Evolutionary conservation across 2,797 vertebrate species (phyloP), one percentile per base, ranked within the genome.

Genomic region (Perodicticus potto): DNA sequence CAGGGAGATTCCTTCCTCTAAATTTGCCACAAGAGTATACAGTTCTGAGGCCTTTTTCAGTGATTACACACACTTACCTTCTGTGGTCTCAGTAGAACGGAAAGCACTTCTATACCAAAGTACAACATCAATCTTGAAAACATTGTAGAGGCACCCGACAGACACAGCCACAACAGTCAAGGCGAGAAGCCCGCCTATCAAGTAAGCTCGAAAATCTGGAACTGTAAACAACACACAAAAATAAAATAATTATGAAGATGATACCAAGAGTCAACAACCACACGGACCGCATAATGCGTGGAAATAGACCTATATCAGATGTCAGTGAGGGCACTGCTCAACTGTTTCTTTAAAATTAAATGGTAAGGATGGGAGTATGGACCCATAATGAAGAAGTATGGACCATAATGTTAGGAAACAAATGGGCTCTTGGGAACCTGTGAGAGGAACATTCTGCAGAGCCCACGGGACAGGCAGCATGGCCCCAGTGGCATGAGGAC

Each of bases 51-150:
- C 25, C 32, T 29, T 80, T 70, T 45, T 17, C 7, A 14, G 12
- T 23, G 34, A 40, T 13, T 12, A 19, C 25, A 29, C 27, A 43
- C 12, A 76, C 96, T 96, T 84, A 98, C 97, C 97, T 40, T 94
- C 95, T 7, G 4, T 1, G 49, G 57, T 32, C 86, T 43, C 7
- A 3, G 76, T 1, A 22, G 96, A 34, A 29, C 4, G 14, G 73
- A 97, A 97, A 73, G 95, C 2, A 43, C 94, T 94, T 63, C 97
- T 87, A 76, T 96, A 98, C 97, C 97, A 98, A 67, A 98, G 97
- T 5, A 87, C 91, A 19, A 97, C 53, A 59, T 98, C 97, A 0
- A 98, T 92, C 94, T 97, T 97, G 65, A 97, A 96, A 69, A 57
- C 10, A 4, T 27, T 93, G 93, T 96, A 97, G 73, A 91, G 9